Percentiles rank a stretch among this genome's conserved stretches.
Conservation (phyloP, 2,797 vertebrate species). For the Lycodopsis pacificus region DNA sequence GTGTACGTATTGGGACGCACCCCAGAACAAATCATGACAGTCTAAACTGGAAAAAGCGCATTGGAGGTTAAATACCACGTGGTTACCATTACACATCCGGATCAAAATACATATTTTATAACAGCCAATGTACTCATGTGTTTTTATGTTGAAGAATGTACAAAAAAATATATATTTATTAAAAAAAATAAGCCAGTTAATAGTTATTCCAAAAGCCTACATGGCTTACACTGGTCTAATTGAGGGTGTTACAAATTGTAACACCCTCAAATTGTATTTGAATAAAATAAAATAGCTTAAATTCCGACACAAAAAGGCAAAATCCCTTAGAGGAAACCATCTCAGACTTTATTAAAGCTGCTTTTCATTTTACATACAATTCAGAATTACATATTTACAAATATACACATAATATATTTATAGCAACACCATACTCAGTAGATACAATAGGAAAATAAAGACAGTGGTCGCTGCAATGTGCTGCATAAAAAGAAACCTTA, state of each 20-base stretch:
- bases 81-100: constrained; percentile 32
- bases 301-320: constrained; percentile 1
- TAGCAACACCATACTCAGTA: constrained; percentile 77
- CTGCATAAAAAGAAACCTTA: constrained; percentile 87
- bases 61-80: constrained; percentile 57
- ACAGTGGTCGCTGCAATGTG: constrained; percentile 83
- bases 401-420: constrained; percentile 82
- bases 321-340: constrained; percentile 67
- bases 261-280: not conserved
- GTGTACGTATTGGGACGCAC: constrained; percentile 36
- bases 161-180: not conserved
- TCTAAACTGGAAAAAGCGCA: constrained; percentile 25
- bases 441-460: constrained; percentile 84
- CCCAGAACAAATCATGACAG: constrained; percentile 36
- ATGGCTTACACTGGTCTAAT: not conserved
- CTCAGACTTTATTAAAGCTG: constrained; percentile 89
- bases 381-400: constrained; percentile 90
- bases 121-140: no score
- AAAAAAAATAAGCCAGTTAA: not conserved
- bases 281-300: not conserved
- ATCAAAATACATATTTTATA: constrained; percentile 25
- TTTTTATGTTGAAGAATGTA: not conserved
- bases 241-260: not conserved
- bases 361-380: constrained; percentile 86
- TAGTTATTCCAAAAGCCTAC: not conserved